phyloP scores from a whole-genome alignment of 2,113 vertebrate genomes.

The Mirza zaza region DNA sequence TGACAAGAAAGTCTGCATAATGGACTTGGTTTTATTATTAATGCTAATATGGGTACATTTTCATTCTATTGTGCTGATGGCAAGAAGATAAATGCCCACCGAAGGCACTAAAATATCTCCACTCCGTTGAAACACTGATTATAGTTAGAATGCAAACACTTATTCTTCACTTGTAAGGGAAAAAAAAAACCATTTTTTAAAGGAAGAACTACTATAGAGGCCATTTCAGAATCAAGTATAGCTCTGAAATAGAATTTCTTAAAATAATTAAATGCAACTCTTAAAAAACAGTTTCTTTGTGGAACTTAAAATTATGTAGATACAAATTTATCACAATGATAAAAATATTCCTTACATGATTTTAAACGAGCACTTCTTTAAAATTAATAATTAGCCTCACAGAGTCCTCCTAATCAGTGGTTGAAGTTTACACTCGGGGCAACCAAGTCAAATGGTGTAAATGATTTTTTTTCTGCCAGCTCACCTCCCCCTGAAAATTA shows the following conservation, averaged over 20 bases:
- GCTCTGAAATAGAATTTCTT: conserved; percentile 38
- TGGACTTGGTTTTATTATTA: conserved; percentile 74
- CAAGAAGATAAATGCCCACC: conserved; percentile 57
- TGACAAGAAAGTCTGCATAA: conserved; percentile 73
- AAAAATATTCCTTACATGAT: neutral
- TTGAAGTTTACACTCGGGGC: neutral
- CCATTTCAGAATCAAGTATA: conserved; percentile 28
- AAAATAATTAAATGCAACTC: neutral
- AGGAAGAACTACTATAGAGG: neutral
- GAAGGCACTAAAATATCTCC: conserved; percentile 59
- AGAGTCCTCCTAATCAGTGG: neutral
- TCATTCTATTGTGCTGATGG: conserved; percentile 58
- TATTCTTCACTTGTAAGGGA: neutral
- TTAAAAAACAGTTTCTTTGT: neutral
- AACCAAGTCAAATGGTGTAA: neutral
- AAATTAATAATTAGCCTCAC: neutral
- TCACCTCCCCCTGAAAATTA: neutral
- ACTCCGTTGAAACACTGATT: conserved; percentile 27
- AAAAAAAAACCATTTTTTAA: neutral
- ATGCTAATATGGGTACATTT: conserved; percentile 65
- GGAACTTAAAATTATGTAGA: neutral
- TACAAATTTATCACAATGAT: neutral
- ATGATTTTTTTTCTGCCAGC: neutral
- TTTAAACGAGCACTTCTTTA: conserved; percentile 10
- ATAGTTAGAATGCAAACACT: conserved; percentile 27